Evolutionary conservation across 2,113 vertebrate species (phyloP), one percentile per base, ranked within the genome.

Genomic region (Ceyx melanurus): DNA sequence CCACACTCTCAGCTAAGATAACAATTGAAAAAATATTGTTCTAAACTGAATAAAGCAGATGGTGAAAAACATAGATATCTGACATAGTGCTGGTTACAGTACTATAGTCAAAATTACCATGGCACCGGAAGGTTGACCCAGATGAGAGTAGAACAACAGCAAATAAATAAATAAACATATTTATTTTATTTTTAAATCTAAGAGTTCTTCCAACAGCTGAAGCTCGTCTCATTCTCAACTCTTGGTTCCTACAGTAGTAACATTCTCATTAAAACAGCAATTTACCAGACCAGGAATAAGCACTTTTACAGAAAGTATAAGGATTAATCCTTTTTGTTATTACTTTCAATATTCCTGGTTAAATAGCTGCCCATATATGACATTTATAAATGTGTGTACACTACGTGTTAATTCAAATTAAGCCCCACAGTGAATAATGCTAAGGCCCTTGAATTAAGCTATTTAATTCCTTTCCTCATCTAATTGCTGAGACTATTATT

Each of bases 401-500:
- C 67, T 77, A 18, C 1, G 2, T 74, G 92, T 96, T 96, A 95
- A 91, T 92, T 92, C 91, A 77, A 87, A 93, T 87, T 80, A 93
- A 92, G 65, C 56, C 61, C 46, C 46, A 43, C 23, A 64, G 48
- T 77, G 87, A 93, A 74, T 73, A 91, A 87, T 53, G 45, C 35
- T 64, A 53, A 83, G 46, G 40, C 64, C 29, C 72, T 92, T 60
- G 64, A 86, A 93, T 93, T 74, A 92, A 85, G 64, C 64, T 40
- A 56, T 94, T 94, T 92, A 77, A 93, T 93, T 91, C 64, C 60
- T 92, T 86, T 93, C 82, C 53, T 86, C 67, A 53, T 80, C 78
- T 95, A 91, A 95, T 93, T 93, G 82, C 72, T 56, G 71, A 64
- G 60, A 60, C 77, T 94, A 71, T 93, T 94, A 93, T 94, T 92